A percentile compares a stretch with the other conserved stretches of the same genome.
Evolutionary conservation across 2,113 vertebrate genomes (phyloP).

Genomic region (Poeciliopsis occidentalis): DNA sequence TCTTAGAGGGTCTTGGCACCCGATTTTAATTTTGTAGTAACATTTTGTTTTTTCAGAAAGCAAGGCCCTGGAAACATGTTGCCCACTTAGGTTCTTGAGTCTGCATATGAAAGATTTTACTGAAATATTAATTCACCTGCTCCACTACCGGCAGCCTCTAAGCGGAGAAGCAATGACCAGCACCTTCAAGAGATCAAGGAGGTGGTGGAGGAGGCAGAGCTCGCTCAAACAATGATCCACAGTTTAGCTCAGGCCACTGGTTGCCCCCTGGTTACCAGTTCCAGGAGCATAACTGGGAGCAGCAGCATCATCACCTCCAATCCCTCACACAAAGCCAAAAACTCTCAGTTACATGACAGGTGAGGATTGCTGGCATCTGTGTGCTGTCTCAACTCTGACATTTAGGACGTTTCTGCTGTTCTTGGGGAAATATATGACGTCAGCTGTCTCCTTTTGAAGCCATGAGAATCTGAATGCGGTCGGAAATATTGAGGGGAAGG

Average conservation of each 20-base stretch:
- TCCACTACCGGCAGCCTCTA: conserved; percentile 62
- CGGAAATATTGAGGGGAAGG: conserved; percentile 75
- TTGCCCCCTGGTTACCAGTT: conserved; percentile 76
- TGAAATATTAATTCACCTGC: too few species aligned
- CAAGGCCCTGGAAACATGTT: too few species aligned
- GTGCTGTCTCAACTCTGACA: not conserved
- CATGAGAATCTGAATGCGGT: conserved; percentile 53
- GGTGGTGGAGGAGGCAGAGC: conserved; percentile 82
- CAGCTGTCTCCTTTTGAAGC: conserved; percentile 27
- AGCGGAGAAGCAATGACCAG: conserved; percentile 76
- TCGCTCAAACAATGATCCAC: conserved; percentile 79
- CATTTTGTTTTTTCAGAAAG: too few species aligned
- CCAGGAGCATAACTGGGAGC: conserved; percentile 85
- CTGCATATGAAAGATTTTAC: too few species aligned
- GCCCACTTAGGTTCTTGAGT: too few species aligned
- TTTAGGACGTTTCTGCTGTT: not conserved
- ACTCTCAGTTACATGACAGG: conserved; percentile 86
- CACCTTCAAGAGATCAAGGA: conserved; percentile 83
- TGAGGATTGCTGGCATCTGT: conserved; percentile 60
- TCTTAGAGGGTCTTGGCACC: too few species aligned
- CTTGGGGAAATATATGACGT: not conserved
- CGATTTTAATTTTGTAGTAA: too few species aligned
- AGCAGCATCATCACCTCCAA: conserved; percentile 75
- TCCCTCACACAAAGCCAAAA: conserved; percentile 81
- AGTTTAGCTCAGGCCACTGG: conserved; percentile 79